phyloP scores from a whole-genome alignment of 2,113 vertebrate genomes.

The Uropsilus gracilis region DNA sequence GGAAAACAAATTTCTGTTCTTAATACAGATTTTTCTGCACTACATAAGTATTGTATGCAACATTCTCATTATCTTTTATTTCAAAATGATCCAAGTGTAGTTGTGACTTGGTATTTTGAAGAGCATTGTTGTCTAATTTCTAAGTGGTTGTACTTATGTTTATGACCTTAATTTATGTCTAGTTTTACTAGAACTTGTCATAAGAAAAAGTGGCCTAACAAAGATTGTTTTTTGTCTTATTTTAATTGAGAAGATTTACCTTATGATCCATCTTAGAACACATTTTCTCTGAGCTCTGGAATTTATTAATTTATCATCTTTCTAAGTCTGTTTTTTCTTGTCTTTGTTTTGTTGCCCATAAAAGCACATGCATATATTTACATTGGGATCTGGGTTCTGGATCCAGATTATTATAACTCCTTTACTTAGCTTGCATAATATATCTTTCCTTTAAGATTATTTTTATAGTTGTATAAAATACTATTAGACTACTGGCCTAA shows the following conservation, averaged over 20 bases:
- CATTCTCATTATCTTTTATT: background rate
- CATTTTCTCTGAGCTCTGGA: background rate
- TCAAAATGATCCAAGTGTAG: background rate
- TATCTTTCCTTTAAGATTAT: background rate
- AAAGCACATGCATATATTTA: background rate
- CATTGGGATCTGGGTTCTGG: background rate
- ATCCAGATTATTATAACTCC: background rate
- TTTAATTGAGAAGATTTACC: background rate
- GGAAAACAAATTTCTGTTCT: background rate
- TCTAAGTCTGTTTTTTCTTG: background rate
- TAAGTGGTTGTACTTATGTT: slow-evolving; percentile 4
- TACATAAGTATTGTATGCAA: background rate
- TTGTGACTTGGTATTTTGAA: background rate
- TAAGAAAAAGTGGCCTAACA: background rate
- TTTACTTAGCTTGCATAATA: background rate
- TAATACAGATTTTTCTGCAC: background rate
- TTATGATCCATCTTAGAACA: background rate
- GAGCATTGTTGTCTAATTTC: slow-evolving; percentile 24
- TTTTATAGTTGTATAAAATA: background rate
- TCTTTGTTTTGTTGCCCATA: background rate
- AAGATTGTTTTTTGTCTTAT: background rate
- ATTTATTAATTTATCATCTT: slow-evolving; percentile 6
- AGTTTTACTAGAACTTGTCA: background rate
- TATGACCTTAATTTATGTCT: slow-evolving; percentile 39
- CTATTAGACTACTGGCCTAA: background rate